phyloP scores from a whole-genome alignment of 1,140 invertebrate genomes.

The Drosophila santomea region DNA sequence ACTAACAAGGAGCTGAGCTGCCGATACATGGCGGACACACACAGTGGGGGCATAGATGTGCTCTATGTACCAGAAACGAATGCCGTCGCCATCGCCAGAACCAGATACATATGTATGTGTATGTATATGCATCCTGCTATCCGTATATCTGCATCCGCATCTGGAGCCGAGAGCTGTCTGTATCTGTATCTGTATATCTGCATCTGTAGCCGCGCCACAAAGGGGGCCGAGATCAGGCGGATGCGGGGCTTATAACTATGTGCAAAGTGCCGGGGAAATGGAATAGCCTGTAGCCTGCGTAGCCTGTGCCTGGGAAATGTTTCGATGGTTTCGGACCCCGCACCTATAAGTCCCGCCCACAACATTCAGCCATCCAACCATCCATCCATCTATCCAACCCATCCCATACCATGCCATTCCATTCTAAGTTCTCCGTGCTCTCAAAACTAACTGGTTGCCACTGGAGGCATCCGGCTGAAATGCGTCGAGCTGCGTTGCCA shows the following conservation, averaged over 20 bases:
- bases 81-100: not conserved
- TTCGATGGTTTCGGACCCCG: slow-evolving; percentile 33
- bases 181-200: slow-evolving; percentile 42
- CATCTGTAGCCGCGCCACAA: slow-evolving; percentile 35
- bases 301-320: slow-evolving; percentile 28
- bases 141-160: slow-evolving; percentile 30
- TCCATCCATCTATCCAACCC: not conserved
- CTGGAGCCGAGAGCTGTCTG: slow-evolving; percentile 24
- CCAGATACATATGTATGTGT: slow-evolving; percentile 34
- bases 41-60: slow-evolving; percentile 28
- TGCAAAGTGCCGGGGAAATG: slow-evolving; percentile 58
- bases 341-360: slow-evolving; percentile 19
- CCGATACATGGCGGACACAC: slow-evolving; percentile 19
- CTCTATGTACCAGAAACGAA: slow-evolving; percentile 26
- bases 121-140: slow-evolving; percentile 31
- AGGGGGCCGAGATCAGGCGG: slow-evolving; percentile 1
- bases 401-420: slow-evolving; percentile 2
- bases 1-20: slow-evolving; percentile 33
- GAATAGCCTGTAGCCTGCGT: slow-evolving; percentile 10
- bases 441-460: slow-evolving; percentile 45
- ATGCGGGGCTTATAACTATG: slow-evolving; percentile 53
- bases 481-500: slow-evolving; percentile 49
- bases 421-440: slow-evolving; percentile 25
- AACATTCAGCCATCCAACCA: slow-evolving; percentile 1
- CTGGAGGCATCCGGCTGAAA: slow-evolving; percentile 41